Evolutionary conservation across 2,797 vertebrate genomes (phyloP).

Genomic region (Somateria mollissima): DNA sequence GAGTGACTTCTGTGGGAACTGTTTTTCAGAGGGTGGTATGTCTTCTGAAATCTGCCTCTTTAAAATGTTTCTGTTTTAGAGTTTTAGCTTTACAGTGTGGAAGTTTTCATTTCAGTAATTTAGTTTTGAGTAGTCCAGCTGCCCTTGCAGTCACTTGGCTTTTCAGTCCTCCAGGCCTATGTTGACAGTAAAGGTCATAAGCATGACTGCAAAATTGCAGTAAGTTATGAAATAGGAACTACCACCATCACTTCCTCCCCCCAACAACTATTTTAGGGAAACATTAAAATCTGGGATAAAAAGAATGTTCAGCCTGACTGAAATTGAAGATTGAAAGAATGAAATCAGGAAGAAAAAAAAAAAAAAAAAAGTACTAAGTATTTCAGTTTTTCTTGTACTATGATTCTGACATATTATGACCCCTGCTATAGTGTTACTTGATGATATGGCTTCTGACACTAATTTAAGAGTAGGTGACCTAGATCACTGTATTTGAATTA

Average conservation of each 20-base stretch:
- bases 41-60: background rate
- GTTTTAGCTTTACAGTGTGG: background rate
- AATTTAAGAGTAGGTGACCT: background rate
- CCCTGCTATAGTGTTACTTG: background rate
- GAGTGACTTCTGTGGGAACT: fast-evolving
- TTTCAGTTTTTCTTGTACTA: background rate
- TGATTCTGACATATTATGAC: background rate
- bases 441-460: background rate
- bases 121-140: background rate
- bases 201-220: background rate
- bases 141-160: background rate
- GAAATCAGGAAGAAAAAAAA: background rate
- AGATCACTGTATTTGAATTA: background rate
- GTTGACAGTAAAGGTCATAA: background rate
- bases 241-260: too few species aligned
- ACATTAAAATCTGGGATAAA: background rate
- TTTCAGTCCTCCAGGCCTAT: background rate
- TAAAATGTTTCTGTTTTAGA: background rate
- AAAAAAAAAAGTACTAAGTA: background rate
- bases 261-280: too few species aligned
- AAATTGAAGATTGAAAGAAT: background rate
- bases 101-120: background rate
- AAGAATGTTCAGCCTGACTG: background rate
- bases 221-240: background rate
- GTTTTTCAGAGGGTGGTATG: background rate